Evolutionary conservation across 2,888 invertebrate species (phyloP).

Genomic region (Dryocosmus kuriphilus): DNA sequence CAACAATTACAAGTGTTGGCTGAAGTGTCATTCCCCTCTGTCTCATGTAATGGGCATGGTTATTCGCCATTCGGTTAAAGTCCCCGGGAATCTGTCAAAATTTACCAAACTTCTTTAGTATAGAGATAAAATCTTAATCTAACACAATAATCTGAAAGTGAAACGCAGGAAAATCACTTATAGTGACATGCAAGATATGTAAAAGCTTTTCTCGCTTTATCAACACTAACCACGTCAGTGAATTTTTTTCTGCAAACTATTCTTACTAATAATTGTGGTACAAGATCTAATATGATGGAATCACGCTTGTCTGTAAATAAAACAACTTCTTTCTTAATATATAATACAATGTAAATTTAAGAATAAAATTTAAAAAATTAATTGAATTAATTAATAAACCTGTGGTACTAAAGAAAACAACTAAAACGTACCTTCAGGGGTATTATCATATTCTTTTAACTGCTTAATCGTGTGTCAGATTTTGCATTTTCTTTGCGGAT

Average conservation of each 20-base stretch:
- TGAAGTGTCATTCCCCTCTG: no score
- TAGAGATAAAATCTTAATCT: background rate
- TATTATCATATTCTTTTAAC: slow-evolving; percentile 1
- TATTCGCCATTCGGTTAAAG: background rate
- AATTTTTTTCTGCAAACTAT: background rate
- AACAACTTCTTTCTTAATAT: no score
- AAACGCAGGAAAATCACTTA: background rate
- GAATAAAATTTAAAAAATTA: background rate
- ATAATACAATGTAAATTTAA: no score
- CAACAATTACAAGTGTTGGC: no score
- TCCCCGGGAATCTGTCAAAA: slow-evolving; percentile 12
- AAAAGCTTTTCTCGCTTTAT: background rate
- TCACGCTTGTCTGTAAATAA: background rate
- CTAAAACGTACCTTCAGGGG: background rate
- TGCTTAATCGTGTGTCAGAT: background rate
- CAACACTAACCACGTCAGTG: background rate
- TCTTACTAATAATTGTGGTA: slow-evolving; percentile 7
- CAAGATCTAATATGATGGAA: slow-evolving; percentile 4
- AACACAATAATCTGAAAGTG: background rate
- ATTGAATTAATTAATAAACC: background rate
- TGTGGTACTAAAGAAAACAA: background rate
- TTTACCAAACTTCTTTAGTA: background rate
- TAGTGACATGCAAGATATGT: slow-evolving; percentile 15
- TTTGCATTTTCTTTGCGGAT: slow-evolving; percentile 16
- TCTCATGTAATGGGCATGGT: background rate